A percentile compares a stretch with the other conserved stretches of the same genome.
phyloP scores from a whole-genome alignment of 2,888 invertebrate genomes.

The Rotaria macrura region DNA sequence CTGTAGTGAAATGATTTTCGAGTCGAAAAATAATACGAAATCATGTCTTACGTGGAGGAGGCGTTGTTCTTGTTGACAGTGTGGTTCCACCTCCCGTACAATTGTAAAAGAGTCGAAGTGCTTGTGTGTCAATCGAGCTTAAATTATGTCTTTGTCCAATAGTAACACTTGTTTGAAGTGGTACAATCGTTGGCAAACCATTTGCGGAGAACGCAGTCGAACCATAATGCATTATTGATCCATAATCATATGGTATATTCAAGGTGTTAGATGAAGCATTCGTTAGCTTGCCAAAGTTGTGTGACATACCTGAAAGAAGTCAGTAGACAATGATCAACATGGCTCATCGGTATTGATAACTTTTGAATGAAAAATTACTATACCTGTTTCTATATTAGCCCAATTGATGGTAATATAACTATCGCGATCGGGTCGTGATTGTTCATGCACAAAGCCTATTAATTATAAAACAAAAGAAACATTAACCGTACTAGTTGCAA shows the following conservation, averaged over 20 bases:
- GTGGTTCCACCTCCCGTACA: conserved; percentile 37
- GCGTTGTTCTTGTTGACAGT: not conserved
- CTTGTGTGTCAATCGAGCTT: conserved; percentile 46
- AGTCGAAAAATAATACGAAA: no score
- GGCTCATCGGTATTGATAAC: no score
- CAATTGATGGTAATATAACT: conserved; percentile 7
- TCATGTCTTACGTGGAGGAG: no score
- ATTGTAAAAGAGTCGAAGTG: conserved; percentile 49
- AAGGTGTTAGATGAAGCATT: conserved; percentile 43
- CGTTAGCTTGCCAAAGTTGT: conserved; percentile 53
- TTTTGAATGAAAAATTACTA: not conserved
- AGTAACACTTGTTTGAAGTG: conserved; percentile 50
- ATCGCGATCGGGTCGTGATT: conserved; percentile 33
- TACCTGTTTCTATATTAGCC: not conserved
- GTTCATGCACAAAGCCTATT: conserved; percentile 24
- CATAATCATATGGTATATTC: conserved; percentile 64
- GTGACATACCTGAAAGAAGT: conserved; percentile 36
- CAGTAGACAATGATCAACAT: no score
- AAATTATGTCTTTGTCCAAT: conserved; percentile 55
- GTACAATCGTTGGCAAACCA: conserved; percentile 52
- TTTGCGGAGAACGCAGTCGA: conserved; percentile 53
- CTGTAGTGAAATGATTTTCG: no score
- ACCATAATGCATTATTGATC: conserved; percentile 68
- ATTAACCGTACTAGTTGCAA: no score
- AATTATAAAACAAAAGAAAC: no score